Percentiles rank a stretch among this genome's conserved stretches.
phyloP scores from a whole-genome alignment of 2,113 vertebrate species.

The Alethe castanea region DNA sequence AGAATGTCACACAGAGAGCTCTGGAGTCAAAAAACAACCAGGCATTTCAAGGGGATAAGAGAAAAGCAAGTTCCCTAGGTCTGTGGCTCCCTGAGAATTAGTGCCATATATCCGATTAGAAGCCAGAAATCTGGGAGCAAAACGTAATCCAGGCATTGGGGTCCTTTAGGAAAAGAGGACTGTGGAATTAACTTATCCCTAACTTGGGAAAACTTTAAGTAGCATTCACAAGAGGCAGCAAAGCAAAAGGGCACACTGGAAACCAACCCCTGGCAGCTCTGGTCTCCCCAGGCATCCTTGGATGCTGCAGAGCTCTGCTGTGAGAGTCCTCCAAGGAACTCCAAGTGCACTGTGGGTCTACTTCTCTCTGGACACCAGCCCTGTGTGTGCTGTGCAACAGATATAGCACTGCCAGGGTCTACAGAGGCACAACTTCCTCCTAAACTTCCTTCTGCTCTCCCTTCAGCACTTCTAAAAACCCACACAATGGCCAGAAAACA shows the following conservation, averaged over 20 bases:
- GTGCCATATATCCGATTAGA: background rate
- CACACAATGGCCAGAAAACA: background rate
- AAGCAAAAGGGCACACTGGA: background rate
- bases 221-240: background rate
- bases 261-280: background rate
- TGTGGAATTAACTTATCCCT: background rate
- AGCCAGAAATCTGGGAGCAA: background rate
- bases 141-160: background rate
- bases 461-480: background rate
- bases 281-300: background rate
- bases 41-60: background rate
- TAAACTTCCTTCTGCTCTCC: background rate
- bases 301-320: background rate
- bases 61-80: background rate
- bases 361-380: background rate
- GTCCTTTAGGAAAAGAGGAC: background rate
- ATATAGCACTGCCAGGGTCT: background rate
- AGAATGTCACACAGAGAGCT: background rate
- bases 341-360: background rate
- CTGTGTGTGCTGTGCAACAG: background rate
- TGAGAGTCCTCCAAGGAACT: background rate
- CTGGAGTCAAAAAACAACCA: background rate
- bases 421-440: background rate
- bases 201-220: background rate
- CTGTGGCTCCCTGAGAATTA: background rate